Evolutionary conservation across 2,113 vertebrate genomes (phyloP).

Genomic region (Neopipo cinnamomea): DNA sequence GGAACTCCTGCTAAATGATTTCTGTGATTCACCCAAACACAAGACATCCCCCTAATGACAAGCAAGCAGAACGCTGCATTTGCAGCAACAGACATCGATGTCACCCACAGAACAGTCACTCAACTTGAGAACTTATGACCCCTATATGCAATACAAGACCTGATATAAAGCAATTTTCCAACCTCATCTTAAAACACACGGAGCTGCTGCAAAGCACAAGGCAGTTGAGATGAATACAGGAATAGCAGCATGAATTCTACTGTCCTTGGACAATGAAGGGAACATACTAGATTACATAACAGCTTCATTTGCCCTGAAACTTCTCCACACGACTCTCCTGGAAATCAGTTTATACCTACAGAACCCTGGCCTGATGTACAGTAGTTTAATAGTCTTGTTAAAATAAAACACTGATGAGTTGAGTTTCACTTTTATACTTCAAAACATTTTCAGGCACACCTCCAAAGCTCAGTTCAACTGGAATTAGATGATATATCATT

Average conservation of each 20-base stretch:
- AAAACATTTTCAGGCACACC: not conserved
- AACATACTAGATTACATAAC: not conserved
- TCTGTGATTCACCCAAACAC: not conserved
- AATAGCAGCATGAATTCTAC: not conserved
- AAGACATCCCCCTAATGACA: not conserved
- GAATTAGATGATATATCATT: not conserved
- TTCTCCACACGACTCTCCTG: not conserved
- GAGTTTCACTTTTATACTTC: not conserved
- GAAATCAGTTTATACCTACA: not conserved
- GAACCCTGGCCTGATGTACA: not conserved
- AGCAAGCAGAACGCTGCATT: not conserved
- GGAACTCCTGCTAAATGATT: not conserved
- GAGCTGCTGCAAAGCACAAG: slow-evolving; percentile 5
- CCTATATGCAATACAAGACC: not conserved
- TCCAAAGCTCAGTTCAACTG: not conserved
- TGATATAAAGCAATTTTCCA: not conserved
- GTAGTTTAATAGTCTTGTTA: not conserved
- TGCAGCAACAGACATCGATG: not conserved
- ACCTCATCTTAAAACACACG: not conserved
- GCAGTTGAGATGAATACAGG: not conserved
- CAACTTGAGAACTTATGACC: not conserved
- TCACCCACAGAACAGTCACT: not conserved
- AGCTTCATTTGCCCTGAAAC: not conserved
- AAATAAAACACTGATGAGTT: slow-evolving; percentile 16
- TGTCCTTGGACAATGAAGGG: not conserved